Evolutionary conservation across 2,888 invertebrate species (phyloP).

Genomic region (Tenthredo livida): DNA sequence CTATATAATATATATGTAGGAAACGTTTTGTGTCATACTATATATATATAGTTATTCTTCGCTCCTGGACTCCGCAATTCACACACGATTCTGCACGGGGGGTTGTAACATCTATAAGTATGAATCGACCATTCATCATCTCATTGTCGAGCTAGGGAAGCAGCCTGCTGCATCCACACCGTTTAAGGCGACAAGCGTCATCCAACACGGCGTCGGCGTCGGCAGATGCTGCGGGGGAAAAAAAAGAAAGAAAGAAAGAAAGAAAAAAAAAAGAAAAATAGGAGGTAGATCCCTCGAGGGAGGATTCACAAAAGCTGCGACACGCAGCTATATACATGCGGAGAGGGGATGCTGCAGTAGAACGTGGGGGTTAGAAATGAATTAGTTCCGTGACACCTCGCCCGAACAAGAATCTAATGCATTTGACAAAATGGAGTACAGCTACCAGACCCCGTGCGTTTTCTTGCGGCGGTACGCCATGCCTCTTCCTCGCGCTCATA

Average conservation of each 20-base stretch:
- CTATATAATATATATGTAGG: neutral
- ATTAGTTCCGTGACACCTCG: conserved; percentile 41
- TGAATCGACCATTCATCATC: conserved; percentile 37
- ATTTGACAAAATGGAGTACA: conserved; percentile 46
- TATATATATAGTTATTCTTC: neutral
- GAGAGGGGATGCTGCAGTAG: neutral
- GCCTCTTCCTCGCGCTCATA: neutral
- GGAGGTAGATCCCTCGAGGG: conserved; percentile 1
- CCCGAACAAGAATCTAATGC: neutral
- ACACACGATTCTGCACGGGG: conserved; percentile 5
- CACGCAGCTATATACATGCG: too few relatives aligned
- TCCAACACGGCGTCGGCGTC: conserved; percentile 8
- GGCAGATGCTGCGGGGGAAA: conserved; percentile 21
- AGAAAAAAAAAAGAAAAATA: neutral
- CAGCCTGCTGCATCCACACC: conserved; percentile 28
- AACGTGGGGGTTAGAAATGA: neutral
- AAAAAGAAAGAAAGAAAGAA: too few relatives aligned
- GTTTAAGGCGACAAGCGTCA: conserved; percentile 46
- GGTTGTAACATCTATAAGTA: neutral
- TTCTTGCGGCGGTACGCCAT: neutral
- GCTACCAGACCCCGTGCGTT: neutral
- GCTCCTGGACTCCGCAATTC: conserved; percentile 18
- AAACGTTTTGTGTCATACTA: neutral
- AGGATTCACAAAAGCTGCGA: conserved; percentile 20
- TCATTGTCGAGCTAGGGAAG: conserved; percentile 33